A percentile compares a stretch with the other conserved stretches of the same genome.
phyloP scores from a whole-genome alignment of 2,797 vertebrate species.

The Todus mexicanus region DNA sequence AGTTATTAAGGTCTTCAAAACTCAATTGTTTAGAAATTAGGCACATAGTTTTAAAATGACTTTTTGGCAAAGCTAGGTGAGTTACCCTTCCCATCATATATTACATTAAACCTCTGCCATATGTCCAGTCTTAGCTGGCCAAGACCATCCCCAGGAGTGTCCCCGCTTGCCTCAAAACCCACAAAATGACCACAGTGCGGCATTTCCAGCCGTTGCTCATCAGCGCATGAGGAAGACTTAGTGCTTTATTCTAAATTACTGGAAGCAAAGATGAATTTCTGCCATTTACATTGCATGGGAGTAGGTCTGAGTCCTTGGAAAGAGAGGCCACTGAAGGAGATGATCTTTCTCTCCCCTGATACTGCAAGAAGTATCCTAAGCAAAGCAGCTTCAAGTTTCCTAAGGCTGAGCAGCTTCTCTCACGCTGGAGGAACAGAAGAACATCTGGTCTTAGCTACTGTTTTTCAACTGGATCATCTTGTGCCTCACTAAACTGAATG shows the following conservation, averaged over 20 bases:
- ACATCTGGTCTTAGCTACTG: constrained; percentile 73
- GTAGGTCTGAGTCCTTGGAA: not conserved
- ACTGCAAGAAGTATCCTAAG: not conserved
- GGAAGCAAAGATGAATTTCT: not conserved
- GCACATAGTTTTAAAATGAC: not conserved
- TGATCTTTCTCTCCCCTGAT: constrained; percentile 10
- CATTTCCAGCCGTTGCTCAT: not conserved
- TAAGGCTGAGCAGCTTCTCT: constrained; percentile 49
- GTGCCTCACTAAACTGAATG: constrained; percentile 57
- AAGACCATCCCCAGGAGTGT: not conserved
- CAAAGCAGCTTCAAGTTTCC: constrained; percentile 1
- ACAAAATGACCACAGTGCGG: not conserved
- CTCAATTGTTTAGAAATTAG: constrained; percentile 52
- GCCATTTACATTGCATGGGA: not conserved
- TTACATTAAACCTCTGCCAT: not conserved
- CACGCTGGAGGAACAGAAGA: constrained; percentile 54
- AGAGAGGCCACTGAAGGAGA: not conserved
- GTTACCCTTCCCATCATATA: not conserved
- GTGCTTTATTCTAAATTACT: not conserved
- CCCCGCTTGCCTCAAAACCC: not conserved
- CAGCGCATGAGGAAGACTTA: not conserved
- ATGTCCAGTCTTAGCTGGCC: not conserved
- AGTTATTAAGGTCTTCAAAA: constrained; percentile 47
- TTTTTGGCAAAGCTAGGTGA: not conserved
- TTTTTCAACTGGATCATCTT: constrained; percentile 69